Base-by-base conservation (phyloP, 2,888 invertebrate genomes). In the Silvanus unidentatus region DNA sequence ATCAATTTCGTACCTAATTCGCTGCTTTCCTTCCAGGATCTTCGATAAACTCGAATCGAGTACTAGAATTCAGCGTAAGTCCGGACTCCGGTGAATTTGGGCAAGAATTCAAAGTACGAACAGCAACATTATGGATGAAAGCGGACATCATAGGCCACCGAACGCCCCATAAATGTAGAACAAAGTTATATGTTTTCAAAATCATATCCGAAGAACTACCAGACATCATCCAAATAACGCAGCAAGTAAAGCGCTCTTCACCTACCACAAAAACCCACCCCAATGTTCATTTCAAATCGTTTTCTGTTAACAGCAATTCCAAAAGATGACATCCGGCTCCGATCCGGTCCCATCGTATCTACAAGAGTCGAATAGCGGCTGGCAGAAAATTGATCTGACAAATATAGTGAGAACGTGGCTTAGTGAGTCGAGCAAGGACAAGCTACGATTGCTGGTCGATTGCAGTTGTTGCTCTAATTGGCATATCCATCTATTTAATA, bases 341-440 rank as follows among this genome's bases (percentile, higher is more conserved):
- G 69, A 65, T 68, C 83, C 68, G 70, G 77, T 54, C 35, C 54
- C 66, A 29, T 47, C 63, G 5, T 49, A 58, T 15, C 55, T 71
- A 44, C 62, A 83, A 64, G 76, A 81, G 44, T 76, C 80, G 39
- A 76, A 80, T 50, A 76, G 85, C 53, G 91, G 88, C 39, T 93
- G 93, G 93, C 87, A 88, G 70, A 87, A 88, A 60, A 77, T 93
- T 58, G 89, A 93, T 73, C 77, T 93, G 58, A 89, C 90, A 51
- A 74, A 76, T 48, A 85, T 85, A 39, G 88, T 88, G 47, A 80
- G 82, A 55, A 77, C 78, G 55, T 92, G 91, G 91, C 81, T 84
- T 66, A 53, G 61, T 6, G 65, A 65, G 27, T 45, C 53, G 16
- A 73, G 72, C 55, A 63, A 58, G 27, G 74, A 82, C 53, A 82